A percentile compares a stretch with the other conserved stretches of the same genome.
These are phyloP conservation scores for Cyprinus carpio DNA, from an alignment of 2,113 vertebrate genomes.

Conservation along the genomic window DNA sequence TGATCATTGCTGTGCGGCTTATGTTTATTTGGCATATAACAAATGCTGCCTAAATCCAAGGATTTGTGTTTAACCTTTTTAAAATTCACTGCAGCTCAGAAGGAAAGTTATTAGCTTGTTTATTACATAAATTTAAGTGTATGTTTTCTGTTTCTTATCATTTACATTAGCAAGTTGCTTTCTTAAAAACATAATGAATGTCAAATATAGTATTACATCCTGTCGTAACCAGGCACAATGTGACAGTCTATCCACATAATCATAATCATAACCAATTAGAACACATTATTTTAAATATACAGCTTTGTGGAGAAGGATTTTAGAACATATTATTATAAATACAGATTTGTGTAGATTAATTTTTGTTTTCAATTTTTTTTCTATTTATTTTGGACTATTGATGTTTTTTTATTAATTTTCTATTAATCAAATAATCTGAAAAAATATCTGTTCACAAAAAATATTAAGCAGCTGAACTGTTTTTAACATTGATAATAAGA, in stretches of 20 bases:
- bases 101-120: background rate
- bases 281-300: background rate
- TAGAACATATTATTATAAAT: no score
- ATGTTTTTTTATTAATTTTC: no score
- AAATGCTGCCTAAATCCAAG: conserved; percentile 1
- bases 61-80: background rate
- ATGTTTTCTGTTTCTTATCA: no score
- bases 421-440: no score
- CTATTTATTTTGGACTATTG: no score
- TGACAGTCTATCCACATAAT: background rate
- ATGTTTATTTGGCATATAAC: conserved; percentile 10
- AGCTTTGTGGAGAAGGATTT: no score
- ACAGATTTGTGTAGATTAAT: no score
- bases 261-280: background rate
- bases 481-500: no score
- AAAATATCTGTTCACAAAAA: no score
- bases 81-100: background rate
- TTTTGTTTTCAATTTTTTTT: no score
- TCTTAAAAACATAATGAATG: background rate
- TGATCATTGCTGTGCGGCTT: background rate
- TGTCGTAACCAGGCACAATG: background rate
- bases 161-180: background rate
- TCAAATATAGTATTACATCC: background rate
- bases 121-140: background rate
- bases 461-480: no score